Percentiles rank a stretch among this genome's conserved stretches.
phyloP scores from a whole-genome alignment of 2,888 invertebrate species.

The Sclerodermus sp. region DNA sequence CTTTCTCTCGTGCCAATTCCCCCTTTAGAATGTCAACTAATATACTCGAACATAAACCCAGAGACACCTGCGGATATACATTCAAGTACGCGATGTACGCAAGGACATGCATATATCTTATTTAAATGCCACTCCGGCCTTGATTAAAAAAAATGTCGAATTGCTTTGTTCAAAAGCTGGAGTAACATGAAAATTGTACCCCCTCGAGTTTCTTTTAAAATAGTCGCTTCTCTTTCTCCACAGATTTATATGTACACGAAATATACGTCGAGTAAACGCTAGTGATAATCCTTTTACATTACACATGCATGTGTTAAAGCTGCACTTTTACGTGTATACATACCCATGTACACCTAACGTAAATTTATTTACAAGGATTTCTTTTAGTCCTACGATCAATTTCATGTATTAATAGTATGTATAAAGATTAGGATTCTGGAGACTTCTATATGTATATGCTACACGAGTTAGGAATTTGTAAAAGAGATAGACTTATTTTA shows the following conservation, averaged over 20 bases:
- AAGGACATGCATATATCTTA: too few relatives aligned
- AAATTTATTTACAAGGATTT: slow-evolving; percentile 28
- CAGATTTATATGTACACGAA: slow-evolving; percentile 23
- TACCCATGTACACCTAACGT: slow-evolving; percentile 27
- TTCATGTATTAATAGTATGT: too few relatives aligned
- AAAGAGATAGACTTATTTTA: slow-evolving; percentile 1
- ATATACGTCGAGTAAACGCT: slow-evolving; percentile 30
- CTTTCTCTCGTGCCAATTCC: background rate
- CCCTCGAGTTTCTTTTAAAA: background rate
- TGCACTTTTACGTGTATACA: slow-evolving; percentile 30
- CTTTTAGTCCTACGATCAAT: background rate
- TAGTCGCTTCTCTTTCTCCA: slow-evolving; percentile 2
- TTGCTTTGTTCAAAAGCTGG: background rate
- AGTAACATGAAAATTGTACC: too few relatives aligned
- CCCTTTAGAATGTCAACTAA: too few relatives aligned
- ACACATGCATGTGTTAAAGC: slow-evolving; percentile 38
- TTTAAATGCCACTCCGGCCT: too few relatives aligned
- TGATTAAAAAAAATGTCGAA: background rate
- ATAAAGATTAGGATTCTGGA: too few relatives aligned
- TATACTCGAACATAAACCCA: background rate
- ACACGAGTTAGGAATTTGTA: too few relatives aligned
- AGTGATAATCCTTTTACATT: slow-evolving; percentile 30
- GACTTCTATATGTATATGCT: too few relatives aligned
- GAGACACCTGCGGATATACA: background rate
- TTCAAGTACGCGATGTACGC: background rate